Base-by-base conservation (phyloP, 1,140 invertebrate genomes). In the Colletes latitarsis region DNA sequence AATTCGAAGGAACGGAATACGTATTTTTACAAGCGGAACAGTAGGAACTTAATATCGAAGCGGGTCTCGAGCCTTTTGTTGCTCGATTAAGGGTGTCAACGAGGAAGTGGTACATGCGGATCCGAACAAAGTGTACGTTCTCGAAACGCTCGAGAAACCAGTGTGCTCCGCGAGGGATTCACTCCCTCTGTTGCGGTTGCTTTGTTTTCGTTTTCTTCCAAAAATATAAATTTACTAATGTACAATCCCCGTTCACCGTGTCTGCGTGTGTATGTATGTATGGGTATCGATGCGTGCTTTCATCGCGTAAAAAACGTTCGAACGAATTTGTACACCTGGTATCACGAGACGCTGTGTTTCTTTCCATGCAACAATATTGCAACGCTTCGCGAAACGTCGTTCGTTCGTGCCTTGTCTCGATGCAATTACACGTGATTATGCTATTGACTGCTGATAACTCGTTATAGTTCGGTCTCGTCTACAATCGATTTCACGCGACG, bases 161-260 rank as follows among this genome's bases (percentile, higher is more conserved):
- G 8, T 14, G 19, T 64, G 53, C 52, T 53, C 30, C 58, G 49
- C 49, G 58, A 63, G 49, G 77, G 66, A 78, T 71, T 68, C 69
- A 9, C 64, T 41, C 19, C 15, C 58, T 63, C 67, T 52, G 30
- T 43, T 62, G 72, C 76, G 64, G 53, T 30, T 57, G 52, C 41
- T 43, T 67, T 77, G 41, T 83, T 81, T 82, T 81, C 83, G 77
- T 82, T 82, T 82, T 77, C 43, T 88, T 80, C 92, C 91, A 92
- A 92, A 92, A 92, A 92, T 92, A 92, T 91, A 92, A 92, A 91
- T 92, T 92, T 89, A 88, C 88, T 88, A 88, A 89, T 91, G 82
- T 89, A 91, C 88, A 88, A 60, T 85, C 63, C 82, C 68, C 82
- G 82, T 83, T 86, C 73, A 83, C 49, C 79, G 68, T 81, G 58